Evolutionary conservation across 1,140 invertebrate species (phyloP).

Genomic region (Oreohelix idahoensis): DNA sequence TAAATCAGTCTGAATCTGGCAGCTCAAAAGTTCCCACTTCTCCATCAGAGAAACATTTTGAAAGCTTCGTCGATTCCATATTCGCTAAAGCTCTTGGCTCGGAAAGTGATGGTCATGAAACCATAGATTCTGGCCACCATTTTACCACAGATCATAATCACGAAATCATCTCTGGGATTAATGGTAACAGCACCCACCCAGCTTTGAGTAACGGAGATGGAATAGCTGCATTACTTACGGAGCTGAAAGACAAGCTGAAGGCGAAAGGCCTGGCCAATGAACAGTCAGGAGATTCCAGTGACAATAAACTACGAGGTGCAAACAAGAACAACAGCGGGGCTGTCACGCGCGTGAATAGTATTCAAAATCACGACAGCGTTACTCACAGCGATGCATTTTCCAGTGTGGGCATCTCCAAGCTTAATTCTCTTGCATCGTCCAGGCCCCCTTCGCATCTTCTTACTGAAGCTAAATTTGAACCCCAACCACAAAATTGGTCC

Average conservation of each 20-base stretch:
- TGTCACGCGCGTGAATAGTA: too few species aligned
- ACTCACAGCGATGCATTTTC: neutral
- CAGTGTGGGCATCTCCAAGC: neutral
- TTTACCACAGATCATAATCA: neutral
- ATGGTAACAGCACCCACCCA: neutral
- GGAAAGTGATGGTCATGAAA: neutral
- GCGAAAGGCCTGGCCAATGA: neutral
- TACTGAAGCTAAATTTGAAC: too few species aligned
- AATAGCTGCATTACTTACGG: neutral
- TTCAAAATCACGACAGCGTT: neutral
- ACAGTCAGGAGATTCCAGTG: neutral
- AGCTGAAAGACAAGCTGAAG: neutral
- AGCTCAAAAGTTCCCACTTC: neutral
- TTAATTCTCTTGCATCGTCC: neutral
- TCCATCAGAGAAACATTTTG: neutral
- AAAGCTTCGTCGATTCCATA: conserved; percentile 2
- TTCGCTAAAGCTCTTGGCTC: neutral
- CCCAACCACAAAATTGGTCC: too few species aligned
- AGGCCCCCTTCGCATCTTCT: neutral
- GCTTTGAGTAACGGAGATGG: neutral
- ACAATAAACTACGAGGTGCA: too few species aligned
- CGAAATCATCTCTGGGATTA: neutral
- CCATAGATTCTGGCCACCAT: neutral
- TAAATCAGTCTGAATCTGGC: neutral
- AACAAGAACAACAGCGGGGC: too few species aligned